Evolutionary conservation across 2,113 vertebrate species (phyloP), one percentile per base, ranked within the genome.

Genomic region (Oreochromis tanganicae): DNA sequence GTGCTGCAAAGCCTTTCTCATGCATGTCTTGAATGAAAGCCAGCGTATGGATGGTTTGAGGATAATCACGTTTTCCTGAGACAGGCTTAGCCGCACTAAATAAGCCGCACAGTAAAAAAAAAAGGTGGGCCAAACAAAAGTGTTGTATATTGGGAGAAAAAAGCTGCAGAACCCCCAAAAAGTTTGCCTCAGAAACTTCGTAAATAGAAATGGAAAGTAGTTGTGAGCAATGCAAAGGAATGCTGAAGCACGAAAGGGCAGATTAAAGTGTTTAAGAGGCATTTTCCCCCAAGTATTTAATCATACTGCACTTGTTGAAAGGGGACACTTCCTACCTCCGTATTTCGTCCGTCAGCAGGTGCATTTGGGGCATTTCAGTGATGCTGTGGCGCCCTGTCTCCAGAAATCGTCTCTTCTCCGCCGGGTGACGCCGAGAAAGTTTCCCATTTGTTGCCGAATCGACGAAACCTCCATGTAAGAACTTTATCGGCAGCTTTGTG

Each of bases 1-100:
- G 95, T 97, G 95, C 83, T 59, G 88, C 90, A 87, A 86, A 94
- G 93, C 93, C 93, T 95, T 96, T 96, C 95, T 95, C 94, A 95
- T 95, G 96, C 94, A 89, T 90, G 91, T 94, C 91, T 88, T 94
- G 90, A 95, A 95, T 94, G 91, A 91, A 93, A 92, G 90, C 93
- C 92, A 85, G 91, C 84, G 85, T 90, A 92, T 93, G 90, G 89
- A 93, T 87, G 94, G 61, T 86, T 90, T 86, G 86, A 82, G 88
- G 89, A 95, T 94, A 95, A 96, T 96, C 94, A 95, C 88, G 88
- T 96, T 96, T 95, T 90, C 91, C 91, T 78, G 81, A 93, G 92
- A 93, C 91, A 88, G 85, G 91, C 94, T 95, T 93, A 94, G 89
- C 88, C 68, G 83, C 90, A 81, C 90, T 91, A 93, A 96, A 93